These are phyloP conservation scores for Lamproptera curius DNA, from an alignment of 2,888 invertebrate species.

Conservation along the genomic window DNA sequence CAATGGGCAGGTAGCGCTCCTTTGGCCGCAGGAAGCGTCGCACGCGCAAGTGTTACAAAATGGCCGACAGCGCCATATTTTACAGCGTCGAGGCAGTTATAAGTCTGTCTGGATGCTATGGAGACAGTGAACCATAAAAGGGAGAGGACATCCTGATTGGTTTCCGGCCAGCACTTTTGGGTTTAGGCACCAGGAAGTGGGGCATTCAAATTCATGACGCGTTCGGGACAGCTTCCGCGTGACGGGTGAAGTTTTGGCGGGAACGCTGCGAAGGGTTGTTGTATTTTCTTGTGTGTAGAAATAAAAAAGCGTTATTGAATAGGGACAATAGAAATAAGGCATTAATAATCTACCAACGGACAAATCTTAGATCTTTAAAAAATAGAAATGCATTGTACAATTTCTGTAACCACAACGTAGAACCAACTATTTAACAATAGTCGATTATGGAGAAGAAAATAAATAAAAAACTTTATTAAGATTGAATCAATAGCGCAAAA, in stretches of 20 bases:
- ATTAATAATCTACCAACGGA: too few relatives aligned
- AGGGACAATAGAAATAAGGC: too few relatives aligned
- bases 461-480: too few relatives aligned
- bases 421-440: too few relatives aligned
- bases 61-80: slow-evolving; percentile 53
- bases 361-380: too few relatives aligned
- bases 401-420: too few relatives aligned
- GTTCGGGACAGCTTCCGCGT: slow-evolving; percentile 5
- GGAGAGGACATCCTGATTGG: slow-evolving; percentile 66
- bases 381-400: too few relatives aligned
- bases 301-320: too few relatives aligned
- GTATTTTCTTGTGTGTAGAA: too few relatives aligned
- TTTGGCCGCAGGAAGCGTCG: slow-evolving; percentile 72
- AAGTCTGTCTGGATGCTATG: slow-evolving; percentile 63
- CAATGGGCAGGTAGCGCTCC: slow-evolving; percentile 71
- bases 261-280: too few relatives aligned
- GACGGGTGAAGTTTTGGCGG: slow-evolving; percentile 12
- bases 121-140: slow-evolving; percentile 61
- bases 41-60: slow-evolving; percentile 67
- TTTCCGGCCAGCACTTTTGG: slow-evolving; percentile 58
- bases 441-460: too few relatives aligned
- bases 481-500: too few relatives aligned
- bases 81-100: slow-evolving; percentile 38
- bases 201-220: slow-evolving; percentile 41
- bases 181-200: slow-evolving; percentile 36